Percentiles rank a stretch among this genome's conserved stretches.
Conservation (phyloP, 2,113 vertebrate genomes). For the Talpa occidentalis region DNA sequence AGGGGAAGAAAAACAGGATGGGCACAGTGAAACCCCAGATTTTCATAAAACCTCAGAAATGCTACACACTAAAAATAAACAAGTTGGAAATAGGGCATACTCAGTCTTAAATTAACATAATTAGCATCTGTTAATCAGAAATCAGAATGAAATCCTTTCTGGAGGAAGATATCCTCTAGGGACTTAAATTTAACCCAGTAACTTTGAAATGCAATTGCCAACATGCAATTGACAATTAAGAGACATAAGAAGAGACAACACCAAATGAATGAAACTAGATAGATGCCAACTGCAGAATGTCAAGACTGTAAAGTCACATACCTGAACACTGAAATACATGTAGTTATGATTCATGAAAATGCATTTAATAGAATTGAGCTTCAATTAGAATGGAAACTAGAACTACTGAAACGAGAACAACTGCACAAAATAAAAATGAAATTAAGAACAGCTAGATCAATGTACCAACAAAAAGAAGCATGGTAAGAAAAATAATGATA, state of each 20-base stretch:
- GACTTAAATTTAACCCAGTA: neutral
- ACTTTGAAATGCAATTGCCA: constrained; percentile 20
- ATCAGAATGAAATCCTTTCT: neutral
- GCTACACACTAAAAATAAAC: neutral
- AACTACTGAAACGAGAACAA: neutral
- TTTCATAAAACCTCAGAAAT: neutral
- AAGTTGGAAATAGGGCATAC: neutral
- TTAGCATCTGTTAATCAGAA: neutral
- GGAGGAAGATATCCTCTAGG: neutral
- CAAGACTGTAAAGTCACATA: neutral
- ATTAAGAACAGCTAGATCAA: neutral
- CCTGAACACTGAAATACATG: neutral
- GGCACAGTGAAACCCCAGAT: neutral
- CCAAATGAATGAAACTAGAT: neutral
- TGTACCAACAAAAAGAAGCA: neutral
- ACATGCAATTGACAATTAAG: neutral
- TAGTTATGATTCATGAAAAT: neutral
- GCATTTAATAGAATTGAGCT: neutral
- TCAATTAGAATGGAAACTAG: neutral
- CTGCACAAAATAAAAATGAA: constrained; percentile 16
- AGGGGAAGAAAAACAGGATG: neutral
- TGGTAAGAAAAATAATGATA: neutral
- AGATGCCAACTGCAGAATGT: neutral
- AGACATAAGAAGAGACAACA: neutral
- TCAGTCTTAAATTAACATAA: neutral